Base-by-base conservation (phyloP, 1,140 invertebrate species). In the Ruditapes philippinarum region DNA sequence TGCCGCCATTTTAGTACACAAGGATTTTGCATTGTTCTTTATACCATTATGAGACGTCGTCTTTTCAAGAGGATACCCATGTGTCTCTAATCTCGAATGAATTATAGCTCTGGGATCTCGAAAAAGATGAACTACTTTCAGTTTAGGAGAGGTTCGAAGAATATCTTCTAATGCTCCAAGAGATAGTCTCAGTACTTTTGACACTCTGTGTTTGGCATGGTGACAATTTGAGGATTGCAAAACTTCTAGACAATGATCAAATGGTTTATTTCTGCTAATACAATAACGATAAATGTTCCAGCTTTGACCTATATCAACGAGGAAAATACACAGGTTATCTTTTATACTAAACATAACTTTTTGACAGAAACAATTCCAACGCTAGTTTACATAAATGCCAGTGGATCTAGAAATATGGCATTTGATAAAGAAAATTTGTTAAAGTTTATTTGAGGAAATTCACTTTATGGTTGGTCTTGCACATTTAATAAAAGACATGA, bases 41-140 rank as follows among this genome's bases (percentile, higher is more conserved):
- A 88, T 60, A 51, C 51, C n/a, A 11, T 28, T 49, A 36, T 33
- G 17, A 54, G 28, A 19, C 0, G 5, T 25, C 5, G n/a, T 40
- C 25, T 17, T 31, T 36, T 57, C 31, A 17, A 80, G 40, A 1
- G 54, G 54, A 68, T 68, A 79, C 0, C 76, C 85, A 49, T 74
- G 49, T 19, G 83, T 86, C 36, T 86, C 68, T 36, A 88, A 28
- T 17, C 85, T 54, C 28, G 85, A 88, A 65, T 80, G 38, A 17
- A 79, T 79, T 38, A 88, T 38, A 19, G 73, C 85, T 17, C 85
- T 33, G 0, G 85, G 85, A 49, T 88, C 85, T 14, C 85, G 74
- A 57, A 88, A 88, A 5, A 88, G 49, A 62, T 88, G 85, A 33
- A 88, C 33, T 25, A 68, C 76, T 79, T 88, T 88, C 25, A 88